Evolutionary conservation across 1,140 invertebrate species (phyloP).

Genomic region (Camponotus vicinus): DNA sequence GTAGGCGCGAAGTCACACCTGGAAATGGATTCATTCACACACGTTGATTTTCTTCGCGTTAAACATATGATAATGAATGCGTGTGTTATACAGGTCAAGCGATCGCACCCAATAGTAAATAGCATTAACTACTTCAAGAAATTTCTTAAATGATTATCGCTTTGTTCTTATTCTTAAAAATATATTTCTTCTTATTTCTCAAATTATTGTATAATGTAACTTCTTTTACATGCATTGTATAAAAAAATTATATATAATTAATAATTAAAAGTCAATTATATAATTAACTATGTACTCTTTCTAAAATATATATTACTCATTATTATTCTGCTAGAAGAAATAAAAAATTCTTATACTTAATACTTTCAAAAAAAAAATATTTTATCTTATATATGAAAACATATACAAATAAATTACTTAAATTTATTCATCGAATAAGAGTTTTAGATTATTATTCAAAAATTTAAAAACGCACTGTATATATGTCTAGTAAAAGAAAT

Average conservation of each 20-base stretch:
- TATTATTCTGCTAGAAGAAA: too few relatives aligned
- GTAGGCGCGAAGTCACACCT: slow-evolving; percentile 17
- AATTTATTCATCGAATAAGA: background rate
- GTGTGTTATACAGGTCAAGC: slow-evolving; percentile 3
- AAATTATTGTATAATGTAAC: too few relatives aligned
- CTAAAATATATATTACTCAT: too few relatives aligned
- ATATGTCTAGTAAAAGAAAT: background rate
- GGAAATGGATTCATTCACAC: slow-evolving; percentile 19
- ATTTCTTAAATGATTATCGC: background rate
- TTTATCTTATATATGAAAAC: background rate
- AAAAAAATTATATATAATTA: too few relatives aligned
- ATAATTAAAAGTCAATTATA: too few relatives aligned
- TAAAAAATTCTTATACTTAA: too few relatives aligned
- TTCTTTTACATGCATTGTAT: background rate
- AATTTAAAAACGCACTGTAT: background rate
- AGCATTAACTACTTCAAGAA: slow-evolving; percentile 3
- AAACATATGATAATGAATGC: slow-evolving; percentile 52
- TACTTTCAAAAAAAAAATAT: background rate
- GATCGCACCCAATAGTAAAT: background rate
- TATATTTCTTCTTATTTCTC: background rate
- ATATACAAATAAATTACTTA: slow-evolving; percentile 2
- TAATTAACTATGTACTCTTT: background rate
- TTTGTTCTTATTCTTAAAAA: background rate
- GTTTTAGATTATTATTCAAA: slow-evolving; percentile 55
- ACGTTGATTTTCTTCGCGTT: slow-evolving; percentile 45